Evolutionary conservation across 53 echinoderm and acorn worm genomes (phyloP).

Genomic region (Mesocentrotus franciscanus): DNA sequence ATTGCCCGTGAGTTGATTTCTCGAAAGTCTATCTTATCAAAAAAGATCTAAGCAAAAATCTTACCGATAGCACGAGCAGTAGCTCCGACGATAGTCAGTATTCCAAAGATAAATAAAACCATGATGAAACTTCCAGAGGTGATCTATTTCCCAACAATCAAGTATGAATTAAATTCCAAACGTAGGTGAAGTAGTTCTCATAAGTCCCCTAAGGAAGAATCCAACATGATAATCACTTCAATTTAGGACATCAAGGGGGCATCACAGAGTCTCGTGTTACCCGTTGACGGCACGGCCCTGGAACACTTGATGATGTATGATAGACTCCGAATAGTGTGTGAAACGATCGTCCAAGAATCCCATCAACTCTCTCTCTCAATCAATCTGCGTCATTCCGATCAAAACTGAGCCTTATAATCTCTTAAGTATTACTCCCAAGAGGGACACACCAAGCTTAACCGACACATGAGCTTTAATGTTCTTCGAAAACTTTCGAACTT

Average conservation of each 20-base stretch:
- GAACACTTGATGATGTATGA: not conserved
- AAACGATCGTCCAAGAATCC: not conserved
- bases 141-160: not conserved
- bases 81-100: not conserved
- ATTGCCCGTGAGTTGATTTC: no score
- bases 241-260: not conserved
- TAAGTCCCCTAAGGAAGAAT: not conserved
- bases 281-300: no score
- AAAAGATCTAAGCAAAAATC: not conserved
- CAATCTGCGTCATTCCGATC: constrained; percentile 7
- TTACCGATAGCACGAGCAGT: constrained; percentile 6
- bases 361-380: not conserved
- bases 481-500: not conserved
- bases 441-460: not conserved
- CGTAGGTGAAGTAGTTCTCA: not conserved
- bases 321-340: not conserved
- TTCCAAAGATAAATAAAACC: constrained; percentile 5
- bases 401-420: not conserved
- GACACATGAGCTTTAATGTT: not conserved
- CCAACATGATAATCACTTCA: not conserved
- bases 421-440: not conserved
- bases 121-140: not conserved
- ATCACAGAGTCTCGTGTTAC: not conserved
- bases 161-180: not conserved
- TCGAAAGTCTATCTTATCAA: not conserved